phyloP scores from a whole-genome alignment of 1,140 invertebrate genomes.

The Phenacoccus solenopsis region DNA sequence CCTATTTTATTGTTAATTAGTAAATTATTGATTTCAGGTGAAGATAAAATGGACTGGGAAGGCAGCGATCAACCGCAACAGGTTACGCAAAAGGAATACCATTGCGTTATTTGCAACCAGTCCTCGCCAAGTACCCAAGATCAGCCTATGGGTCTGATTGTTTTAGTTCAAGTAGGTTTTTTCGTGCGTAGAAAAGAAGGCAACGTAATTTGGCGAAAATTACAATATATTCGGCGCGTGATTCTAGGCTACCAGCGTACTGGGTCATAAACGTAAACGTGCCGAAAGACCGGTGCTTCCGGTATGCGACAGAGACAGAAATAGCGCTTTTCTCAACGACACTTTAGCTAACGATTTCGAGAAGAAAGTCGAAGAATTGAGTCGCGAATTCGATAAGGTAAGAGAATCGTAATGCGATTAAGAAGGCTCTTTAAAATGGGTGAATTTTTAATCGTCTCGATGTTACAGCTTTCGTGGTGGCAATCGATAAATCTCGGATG shows the following conservation, averaged over 20 bases:
- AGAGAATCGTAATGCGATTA: constrained; percentile 23
- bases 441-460: too few relatives aligned
- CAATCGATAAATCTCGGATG: constrained; percentile 76
- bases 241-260: constrained; percentile 60
- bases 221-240: too few relatives aligned
- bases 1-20: background rate
- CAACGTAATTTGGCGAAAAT: too few relatives aligned
- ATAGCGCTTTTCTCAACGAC: constrained; percentile 39
- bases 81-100: constrained; percentile 30
- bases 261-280: constrained; percentile 54
- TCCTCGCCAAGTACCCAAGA: constrained; percentile 69
- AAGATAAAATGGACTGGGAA: constrained; percentile 52
- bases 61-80: constrained; percentile 41
- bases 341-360: constrained; percentile 52
- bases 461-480: constrained; percentile 59
- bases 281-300: constrained; percentile 47
- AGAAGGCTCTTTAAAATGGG: too few relatives aligned
- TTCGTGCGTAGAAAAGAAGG: too few relatives aligned
- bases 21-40: constrained; percentile 32
- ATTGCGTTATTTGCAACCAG: constrained; percentile 92
- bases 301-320: constrained; percentile 47
- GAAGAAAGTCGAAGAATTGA: constrained; percentile 51
- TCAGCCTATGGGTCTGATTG: constrained; percentile 81
- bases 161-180: constrained; percentile 65
- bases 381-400: constrained; percentile 59